Base-by-base conservation (phyloP, 2,888 invertebrate species). In the Periphyllus acericola region DNA sequence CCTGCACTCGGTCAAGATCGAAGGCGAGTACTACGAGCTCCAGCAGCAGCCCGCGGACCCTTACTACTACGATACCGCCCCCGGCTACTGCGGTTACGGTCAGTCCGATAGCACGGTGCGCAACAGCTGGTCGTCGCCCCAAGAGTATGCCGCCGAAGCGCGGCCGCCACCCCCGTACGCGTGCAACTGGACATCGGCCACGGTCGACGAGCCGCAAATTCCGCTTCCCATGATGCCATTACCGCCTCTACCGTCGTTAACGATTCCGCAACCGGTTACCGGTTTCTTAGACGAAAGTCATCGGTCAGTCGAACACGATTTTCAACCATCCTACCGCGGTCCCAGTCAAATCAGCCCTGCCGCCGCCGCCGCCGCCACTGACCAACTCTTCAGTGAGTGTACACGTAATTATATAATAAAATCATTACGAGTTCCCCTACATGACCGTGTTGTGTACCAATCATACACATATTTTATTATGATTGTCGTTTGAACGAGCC, bases 321-420 rank as follows among this genome's bases (percentile, higher is more conserved):
- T 81, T 71, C 81, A 29, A 11, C n/a, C n/a, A n/a, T 21, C 46
- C 68, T 52, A 55, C 21, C 52, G 34, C 52, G 46, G 11, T 19
- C 0, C 34, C 36, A 19, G n/a, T 36, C 40, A 40, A 36, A 80
- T 66, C n/a, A 14, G 9, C 36, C n/a, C n/a, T n/a, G 8, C 9
- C 40, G 11, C 40, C 40, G 75, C 11, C 17, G 68, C 29, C 46
- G n/a, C 36, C 52, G 0, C 21, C 72, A 1, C 72, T 3, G 72
- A 74, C 25, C 83, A 74, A 29, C n/a, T 72, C 17, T 83, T 83
- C 72, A 74, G 83, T 83, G 25, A 83, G 83, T 34, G 17, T 3
- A 32, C 29, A 17, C 9, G 17, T 68, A 68, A 68, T 29, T 8
- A n/a, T n/a, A 40, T 8, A 8, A 40, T 5, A 9, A 40, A 40